Conservation (phyloP, 2,113 vertebrate species). For the Nibea albiflora region DNA sequence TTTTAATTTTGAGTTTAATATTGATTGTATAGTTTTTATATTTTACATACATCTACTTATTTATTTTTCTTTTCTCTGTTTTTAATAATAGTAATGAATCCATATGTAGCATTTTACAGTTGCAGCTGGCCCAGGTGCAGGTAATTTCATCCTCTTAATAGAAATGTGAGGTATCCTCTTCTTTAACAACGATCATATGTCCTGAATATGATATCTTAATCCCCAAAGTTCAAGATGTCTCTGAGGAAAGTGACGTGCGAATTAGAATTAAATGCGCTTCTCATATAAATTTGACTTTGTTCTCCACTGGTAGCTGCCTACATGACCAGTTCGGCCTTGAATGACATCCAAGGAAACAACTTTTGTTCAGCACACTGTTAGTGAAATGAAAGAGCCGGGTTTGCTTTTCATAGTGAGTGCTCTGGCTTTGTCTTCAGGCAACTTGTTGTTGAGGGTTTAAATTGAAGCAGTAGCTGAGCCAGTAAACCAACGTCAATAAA, state of each 20-base stretch:
- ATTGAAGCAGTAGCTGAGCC: constrained; percentile 1
- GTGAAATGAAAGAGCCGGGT: neutral
- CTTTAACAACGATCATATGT: too few relatives aligned
- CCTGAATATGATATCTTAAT: too few relatives aligned
- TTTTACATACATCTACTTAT: neutral
- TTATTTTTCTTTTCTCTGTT: neutral
- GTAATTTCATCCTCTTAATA: neutral
- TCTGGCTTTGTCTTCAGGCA: constrained; percentile 2
- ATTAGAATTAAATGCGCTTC: neutral
- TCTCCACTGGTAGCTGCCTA: neutral
- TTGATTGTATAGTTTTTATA: neutral
- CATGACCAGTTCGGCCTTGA: neutral
- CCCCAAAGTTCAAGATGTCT: neutral
- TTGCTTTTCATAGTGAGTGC: neutral
- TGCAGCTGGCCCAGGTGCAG: neutral
- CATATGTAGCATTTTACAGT: neutral
- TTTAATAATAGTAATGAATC: neutral
- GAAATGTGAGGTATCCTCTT: too few relatives aligned
- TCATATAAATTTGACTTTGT: neutral
- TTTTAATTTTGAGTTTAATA: neutral
- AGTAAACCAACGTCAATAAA: constrained; percentile 10
- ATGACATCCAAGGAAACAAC: neutral
- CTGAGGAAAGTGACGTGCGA: neutral
- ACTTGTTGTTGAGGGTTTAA: neutral
- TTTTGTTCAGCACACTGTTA: neutral